phyloP scores from a whole-genome alignment of 2,797 vertebrate species.

The Adelosebastes latens region DNA sequence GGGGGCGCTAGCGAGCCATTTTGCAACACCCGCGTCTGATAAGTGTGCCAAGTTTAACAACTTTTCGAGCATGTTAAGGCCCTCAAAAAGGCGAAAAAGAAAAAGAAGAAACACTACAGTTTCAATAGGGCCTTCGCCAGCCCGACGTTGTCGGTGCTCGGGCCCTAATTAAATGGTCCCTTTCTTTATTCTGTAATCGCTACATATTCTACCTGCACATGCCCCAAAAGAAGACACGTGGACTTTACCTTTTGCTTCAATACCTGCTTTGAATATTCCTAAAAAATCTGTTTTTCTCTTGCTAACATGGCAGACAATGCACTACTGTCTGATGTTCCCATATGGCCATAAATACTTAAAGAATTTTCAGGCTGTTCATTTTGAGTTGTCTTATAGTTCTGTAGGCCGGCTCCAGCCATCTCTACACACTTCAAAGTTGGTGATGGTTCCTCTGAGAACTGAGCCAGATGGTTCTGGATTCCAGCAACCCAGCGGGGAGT shows the following conservation, averaged over 20 bases:
- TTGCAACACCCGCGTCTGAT: no score
- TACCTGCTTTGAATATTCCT: background rate
- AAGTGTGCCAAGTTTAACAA: no score
- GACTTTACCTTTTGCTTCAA: background rate
- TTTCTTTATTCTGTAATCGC: background rate
- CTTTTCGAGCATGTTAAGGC: no score
- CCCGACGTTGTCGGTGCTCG: no score
- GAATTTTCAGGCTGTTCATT: background rate
- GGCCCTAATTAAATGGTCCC: background rate
- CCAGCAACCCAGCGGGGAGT: conserved; percentile 18
- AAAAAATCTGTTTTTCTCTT: background rate
- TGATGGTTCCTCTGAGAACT: conserved; percentile 27
- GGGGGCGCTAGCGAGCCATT: no score
- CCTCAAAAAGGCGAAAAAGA: no score
- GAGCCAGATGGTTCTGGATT: conserved; percentile 35
- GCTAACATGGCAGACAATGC: background rate
- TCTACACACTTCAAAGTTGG: background rate
- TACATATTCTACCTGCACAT: background rate
- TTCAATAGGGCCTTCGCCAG: no score
- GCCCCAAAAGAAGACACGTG: background rate
- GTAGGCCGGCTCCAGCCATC: background rate
- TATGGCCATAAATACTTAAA: background rate
- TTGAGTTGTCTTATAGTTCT: background rate
- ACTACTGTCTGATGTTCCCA: background rate
- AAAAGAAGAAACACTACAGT: no score